phyloP scores from a whole-genome alignment of 2,113 vertebrate genomes.

The Dunckerocampus dactyliophorus region DNA sequence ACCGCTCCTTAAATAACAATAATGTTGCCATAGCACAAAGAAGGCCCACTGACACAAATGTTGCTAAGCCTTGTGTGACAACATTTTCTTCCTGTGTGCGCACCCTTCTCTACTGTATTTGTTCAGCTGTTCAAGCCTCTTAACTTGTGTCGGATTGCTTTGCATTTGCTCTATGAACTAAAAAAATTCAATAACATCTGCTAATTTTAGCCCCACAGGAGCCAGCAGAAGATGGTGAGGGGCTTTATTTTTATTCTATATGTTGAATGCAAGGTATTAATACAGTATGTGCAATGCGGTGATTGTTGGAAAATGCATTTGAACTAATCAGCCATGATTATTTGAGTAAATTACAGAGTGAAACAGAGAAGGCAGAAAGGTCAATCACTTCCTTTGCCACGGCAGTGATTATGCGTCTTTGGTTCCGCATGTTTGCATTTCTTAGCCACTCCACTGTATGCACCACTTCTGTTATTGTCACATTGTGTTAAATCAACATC shows the following conservation, averaged over 20 bases:
- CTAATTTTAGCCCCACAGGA: conserved; percentile 43
- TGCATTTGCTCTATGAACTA: conserved; percentile 12
- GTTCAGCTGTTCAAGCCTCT: conserved; percentile 30
- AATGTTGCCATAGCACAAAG: not conserved
- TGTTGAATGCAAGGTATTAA: not conserved
- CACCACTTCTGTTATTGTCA: conserved; percentile 7
- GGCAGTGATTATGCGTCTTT: conserved; percentile 28
- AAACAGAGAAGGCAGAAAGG: conserved; percentile 20
- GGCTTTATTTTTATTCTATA: not conserved
- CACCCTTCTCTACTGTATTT: conserved; percentile 5
- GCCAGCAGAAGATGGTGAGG: conserved; percentile 30
- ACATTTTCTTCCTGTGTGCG: not conserved
- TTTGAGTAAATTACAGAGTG: conserved; percentile 33
- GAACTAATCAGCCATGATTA: conserved; percentile 33
- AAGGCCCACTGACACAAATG: not conserved
- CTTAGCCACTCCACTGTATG: conserved; percentile 15
- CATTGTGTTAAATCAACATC: not conserved
- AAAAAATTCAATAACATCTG: conserved; percentile 11
- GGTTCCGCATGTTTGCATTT: conserved; percentile 19
- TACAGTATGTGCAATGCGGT: conserved; percentile 24
- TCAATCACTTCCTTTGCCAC: conserved; percentile 22
- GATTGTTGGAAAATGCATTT: conserved; percentile 28
- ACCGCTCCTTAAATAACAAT: not conserved
- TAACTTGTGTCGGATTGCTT: conserved; percentile 19
- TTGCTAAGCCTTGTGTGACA: conserved; percentile 13